Evolutionary conservation across 2,888 invertebrate genomes (phyloP), one percentile per base, ranked within the genome.

Genomic region (Ceraclea dissimilis): DNA sequence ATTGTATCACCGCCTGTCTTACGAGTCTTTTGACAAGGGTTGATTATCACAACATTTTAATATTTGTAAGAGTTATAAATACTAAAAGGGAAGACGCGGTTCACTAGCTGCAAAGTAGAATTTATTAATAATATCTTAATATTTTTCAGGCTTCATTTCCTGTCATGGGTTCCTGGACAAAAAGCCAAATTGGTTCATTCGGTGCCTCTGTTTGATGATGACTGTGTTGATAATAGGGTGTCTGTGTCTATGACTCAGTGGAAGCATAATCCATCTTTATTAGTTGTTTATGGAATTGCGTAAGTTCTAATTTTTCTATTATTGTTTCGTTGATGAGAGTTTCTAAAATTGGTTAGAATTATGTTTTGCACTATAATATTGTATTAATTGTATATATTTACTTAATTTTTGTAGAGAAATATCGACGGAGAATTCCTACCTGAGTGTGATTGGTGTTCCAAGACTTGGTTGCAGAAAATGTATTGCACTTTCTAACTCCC

Each of bases 231-330:
- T 64, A 80, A 78, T 67, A 74, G 80, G 22, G 79, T 82, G 50
- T 74, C 74, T 34, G 80, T 83, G 51, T 81, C 80, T 19, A 81
- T 83, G 77, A 79, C 82, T 8, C 83, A 83, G 64, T 83, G 83
- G 83, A 80, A 78, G 58, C 78, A 79, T 63, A 80, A 82, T 64
- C 77, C 80, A 34, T 74, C 72, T 10, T 77, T 82, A 13, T 68
- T 83, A 31, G 80, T 83, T 51, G 79, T 82, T 1, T 83, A 83
- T 67, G 83, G 82, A 21, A 76, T 77, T 61, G 75, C 76, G 77
- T 78, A 64, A 74, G 76, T 73, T 64, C 58, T 44, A 51, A 44
- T 46, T 22, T 2, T 11, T 44, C 43, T 43, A 2, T 13, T 6
- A 44, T 22, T 49, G 11, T 33, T 33, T 31, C 16, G 4, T n/a